Base-by-base conservation (phyloP, 2,113 vertebrate genomes). In the Halcyon senegalensis region DNA sequence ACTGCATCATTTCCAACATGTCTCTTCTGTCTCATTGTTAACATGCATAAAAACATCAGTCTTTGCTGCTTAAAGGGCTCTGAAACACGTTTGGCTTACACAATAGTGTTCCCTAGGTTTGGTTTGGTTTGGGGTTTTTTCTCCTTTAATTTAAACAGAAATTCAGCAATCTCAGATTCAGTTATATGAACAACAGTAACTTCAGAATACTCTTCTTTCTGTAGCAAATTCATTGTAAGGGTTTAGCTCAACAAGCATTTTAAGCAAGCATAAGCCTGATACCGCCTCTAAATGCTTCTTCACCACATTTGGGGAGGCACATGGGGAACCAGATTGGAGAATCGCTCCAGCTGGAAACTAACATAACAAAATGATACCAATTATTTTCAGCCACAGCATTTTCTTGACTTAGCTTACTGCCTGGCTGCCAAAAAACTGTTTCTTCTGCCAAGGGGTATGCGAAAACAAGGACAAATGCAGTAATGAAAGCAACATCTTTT, bases 381-480 rank as follows among this genome's bases (percentile, higher is more conserved):
- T 95, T 94, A 89, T 93, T 94, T 97, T 95, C 90, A 90, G 94
- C 66, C 89, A 60, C 84, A 93, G 89, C 43, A 48, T 94, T 91
- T 96, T 85, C 84, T 89, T 95, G 84, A 91, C 74, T 84, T 78
- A 12, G 21, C 48, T 91, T 68, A 75, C 64, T 75, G 84, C 62
- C 66, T 82, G 58, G 58, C 90, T 96, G 93, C 93, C 86, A 97
- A 89, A 94, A 89, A 84, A 37, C 30, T 46, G 69, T 87, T 92
- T 89, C 87, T 82, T 94, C 81, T 93, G 84, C 93, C 91, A 94
- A 87, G 62, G 77, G 70, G n/a, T 83, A 92, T 70, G 56, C 2
- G 18, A 93, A 96, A 89, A 91, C 89, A 96, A 87, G 93, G 89
- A 93, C 78, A 94, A 96, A 95, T 3, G 13, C 73, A 93, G 19